A percentile compares a stretch with the other conserved stretches of the same genome.
Evolutionary conservation across 2,888 invertebrate species (phyloP).

Genomic region (Serrognathus titanus): DNA sequence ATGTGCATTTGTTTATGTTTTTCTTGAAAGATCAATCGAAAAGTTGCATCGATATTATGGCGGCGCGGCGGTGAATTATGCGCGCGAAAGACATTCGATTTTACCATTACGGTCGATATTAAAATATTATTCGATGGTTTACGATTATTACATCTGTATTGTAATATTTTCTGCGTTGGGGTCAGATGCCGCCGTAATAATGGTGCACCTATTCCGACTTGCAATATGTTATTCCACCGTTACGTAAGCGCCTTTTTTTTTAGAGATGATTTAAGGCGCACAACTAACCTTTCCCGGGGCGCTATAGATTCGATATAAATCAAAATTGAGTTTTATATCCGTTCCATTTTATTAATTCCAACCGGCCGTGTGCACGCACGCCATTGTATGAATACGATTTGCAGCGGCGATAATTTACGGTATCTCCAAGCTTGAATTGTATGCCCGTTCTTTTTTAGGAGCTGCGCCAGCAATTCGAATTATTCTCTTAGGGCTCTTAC

Average conservation of each 20-base stretch:
- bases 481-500: no score
- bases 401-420: no score
- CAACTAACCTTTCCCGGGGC: conserved; percentile 8
- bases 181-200: not conserved
- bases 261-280: not conserved
- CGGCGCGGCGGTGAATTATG: no score
- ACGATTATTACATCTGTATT: not conserved
- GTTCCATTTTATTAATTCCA: not conserved
- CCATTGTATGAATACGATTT: not conserved
- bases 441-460: no score
- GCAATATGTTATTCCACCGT: not conserved
- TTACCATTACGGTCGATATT: conserved; percentile 1
- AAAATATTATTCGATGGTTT: not conserved
- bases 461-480: no score
- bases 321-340: conserved; percentile 16
- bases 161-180: not conserved
- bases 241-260: conserved; percentile 1
- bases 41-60: no score
- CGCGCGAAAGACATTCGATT: not conserved
- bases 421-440: no score
- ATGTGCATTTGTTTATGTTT: no score
- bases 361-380: conserved; percentile 6
- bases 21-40: no score
- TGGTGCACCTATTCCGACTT: conserved; percentile 1
- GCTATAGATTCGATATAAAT: conserved; percentile 16